These are phyloP conservation scores for Aphelenchoides fujianensis DNA, from an alignment of 1,140 invertebrate genomes.

Conservation along the genomic window DNA sequence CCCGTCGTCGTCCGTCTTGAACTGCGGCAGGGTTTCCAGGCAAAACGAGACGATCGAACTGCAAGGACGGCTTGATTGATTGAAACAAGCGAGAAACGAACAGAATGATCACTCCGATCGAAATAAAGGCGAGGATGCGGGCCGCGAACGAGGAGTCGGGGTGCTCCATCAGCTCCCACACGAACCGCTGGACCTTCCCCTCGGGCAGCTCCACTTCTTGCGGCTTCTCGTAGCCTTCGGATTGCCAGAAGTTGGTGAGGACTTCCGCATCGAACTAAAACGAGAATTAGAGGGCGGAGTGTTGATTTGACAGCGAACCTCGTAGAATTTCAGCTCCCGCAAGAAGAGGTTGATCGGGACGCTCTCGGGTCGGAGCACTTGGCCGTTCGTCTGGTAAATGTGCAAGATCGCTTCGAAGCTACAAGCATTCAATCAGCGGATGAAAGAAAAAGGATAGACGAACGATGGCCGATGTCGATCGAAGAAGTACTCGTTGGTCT, in stretches of 20 bases:
- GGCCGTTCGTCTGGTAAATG: constrained; percentile 97
- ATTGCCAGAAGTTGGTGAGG: constrained; percentile 58
- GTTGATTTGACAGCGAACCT: constrained; percentile 42
- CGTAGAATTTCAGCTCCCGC: constrained; percentile 93
- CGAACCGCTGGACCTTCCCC: constrained; percentile 91
- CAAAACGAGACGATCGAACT: constrained; percentile 99
- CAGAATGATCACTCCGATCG: constrained; percentile 85
- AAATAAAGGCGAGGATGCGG: constrained; percentile 96
- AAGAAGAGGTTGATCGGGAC: constrained; percentile 96
- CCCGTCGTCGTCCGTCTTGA: constrained; percentile 71
- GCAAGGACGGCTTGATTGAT: too few relatives aligned
- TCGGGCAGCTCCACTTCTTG: constrained; percentile 84
- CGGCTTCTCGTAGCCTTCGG: constrained; percentile 54
- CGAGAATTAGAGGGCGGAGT: too few relatives aligned
- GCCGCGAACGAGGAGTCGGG: constrained; percentile 94
- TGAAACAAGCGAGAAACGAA: too few relatives aligned
- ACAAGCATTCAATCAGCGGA: background rate
- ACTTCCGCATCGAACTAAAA: constrained; percentile 56
- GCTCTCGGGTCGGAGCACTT: constrained; percentile 90
- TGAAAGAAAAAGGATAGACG: too few relatives aligned
- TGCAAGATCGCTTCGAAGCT: constrained; percentile 81
- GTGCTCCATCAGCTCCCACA: constrained; percentile 73
- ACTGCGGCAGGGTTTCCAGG: constrained; percentile 96
- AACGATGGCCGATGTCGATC: constrained; percentile 93
- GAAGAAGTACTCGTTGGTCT: constrained; percentile 99